Percentiles rank a stretch among this genome's conserved stretches.
These are phyloP conservation scores for Cephus pulcher DNA, from an alignment of 2,888 invertebrate genomes.

Conservation along the genomic window DNA sequence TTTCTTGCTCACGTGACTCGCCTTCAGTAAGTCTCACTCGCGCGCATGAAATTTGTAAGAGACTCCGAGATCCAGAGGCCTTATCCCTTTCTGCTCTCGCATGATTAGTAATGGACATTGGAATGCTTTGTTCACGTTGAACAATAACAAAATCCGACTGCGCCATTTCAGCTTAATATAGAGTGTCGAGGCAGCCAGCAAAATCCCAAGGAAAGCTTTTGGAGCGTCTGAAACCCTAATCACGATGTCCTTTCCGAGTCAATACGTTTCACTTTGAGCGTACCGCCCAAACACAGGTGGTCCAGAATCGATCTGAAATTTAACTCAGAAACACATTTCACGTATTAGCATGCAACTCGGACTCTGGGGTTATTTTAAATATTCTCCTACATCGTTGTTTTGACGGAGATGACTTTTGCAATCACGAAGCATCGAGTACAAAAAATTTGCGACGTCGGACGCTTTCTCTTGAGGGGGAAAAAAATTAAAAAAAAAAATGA, in stretches of 20 bases:
- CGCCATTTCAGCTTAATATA: neutral
- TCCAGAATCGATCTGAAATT: neutral
- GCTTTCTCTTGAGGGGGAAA: neutral
- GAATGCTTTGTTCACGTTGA: neutral
- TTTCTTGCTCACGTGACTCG: neutral
- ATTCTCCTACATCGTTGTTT: neutral
- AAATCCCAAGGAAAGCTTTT: neutral
- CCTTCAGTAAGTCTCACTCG: neutral
- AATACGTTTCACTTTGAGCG: neutral
- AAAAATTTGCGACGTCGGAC: neutral
- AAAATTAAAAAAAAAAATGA: too few relatives aligned
- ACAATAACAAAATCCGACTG: neutral
- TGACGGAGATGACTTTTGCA: neutral
- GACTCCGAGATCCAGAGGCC: neutral
- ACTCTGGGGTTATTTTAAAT: neutral
- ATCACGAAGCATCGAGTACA: neutral
- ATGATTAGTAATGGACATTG: neutral
- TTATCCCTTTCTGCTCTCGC: neutral
- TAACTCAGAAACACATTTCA: neutral
- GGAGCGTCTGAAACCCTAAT: neutral
- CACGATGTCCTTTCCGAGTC: neutral
- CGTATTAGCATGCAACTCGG: neutral
- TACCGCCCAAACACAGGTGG: neutral
- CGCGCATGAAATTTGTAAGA: neutral
- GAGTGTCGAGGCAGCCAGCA: neutral